phyloP scores from a whole-genome alignment of 1,140 invertebrate genomes.

The Orchestia grillus region DNA sequence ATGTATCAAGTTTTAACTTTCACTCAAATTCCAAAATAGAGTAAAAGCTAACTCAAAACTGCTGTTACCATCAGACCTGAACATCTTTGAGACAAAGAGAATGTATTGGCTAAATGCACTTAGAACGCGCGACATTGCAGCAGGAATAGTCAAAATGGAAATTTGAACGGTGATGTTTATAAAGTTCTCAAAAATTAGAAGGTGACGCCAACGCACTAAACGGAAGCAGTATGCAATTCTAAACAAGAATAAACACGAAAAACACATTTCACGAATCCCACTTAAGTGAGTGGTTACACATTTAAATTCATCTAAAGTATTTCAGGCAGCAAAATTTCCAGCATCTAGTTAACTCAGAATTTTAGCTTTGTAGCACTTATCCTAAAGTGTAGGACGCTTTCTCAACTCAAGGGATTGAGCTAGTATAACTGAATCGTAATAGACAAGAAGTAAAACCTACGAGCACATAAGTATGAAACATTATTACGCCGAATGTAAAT shows the following conservation, averaged over 20 bases:
- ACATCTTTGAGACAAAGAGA: neutral
- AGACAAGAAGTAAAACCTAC: neutral
- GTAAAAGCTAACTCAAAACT: neutral
- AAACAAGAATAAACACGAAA: neutral
- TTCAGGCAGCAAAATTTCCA: neutral
- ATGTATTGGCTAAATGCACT: neutral
- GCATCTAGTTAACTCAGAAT: neutral
- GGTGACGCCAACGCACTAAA: neutral
- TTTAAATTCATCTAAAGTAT: neutral
- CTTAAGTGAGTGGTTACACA: neutral
- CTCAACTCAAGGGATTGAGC: neutral
- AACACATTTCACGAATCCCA: neutral
- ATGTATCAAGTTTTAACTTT: no score
- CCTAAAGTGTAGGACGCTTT: neutral
- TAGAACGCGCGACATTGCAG: no score
- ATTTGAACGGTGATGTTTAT: neutral
- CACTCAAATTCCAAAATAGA: neutral
- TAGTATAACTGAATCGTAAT: neutral
- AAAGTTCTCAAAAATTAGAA: neutral
- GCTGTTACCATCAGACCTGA: neutral
- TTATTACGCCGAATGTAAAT: neutral
- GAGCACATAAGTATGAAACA: neutral
- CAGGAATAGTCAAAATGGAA: no score
- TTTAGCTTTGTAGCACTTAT: neutral
- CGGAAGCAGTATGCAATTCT: neutral